Base-by-base conservation (phyloP, 2,113 vertebrate species). In the Genyomyrus donnyi region DNA sequence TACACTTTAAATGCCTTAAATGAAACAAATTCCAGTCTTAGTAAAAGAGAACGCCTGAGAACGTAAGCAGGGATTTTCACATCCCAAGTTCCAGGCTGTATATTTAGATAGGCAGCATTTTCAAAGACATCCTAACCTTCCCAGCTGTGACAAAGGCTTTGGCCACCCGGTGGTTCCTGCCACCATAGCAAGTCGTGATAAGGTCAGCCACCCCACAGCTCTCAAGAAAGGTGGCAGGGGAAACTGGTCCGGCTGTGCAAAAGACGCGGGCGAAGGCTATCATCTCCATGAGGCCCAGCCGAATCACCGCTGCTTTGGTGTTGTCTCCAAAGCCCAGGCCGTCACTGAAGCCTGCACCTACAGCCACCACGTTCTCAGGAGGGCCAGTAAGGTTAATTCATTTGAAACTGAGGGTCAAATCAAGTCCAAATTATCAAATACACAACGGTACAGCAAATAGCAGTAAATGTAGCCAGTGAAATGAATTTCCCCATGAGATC, bases 261-360 rank as follows among this genome's bases (percentile, higher is more conserved):
- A 99, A 98, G 84, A 99, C 92, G 70, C 97, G 97, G 90, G 98
- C 95, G 0, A 99, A 99, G 90, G 92, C 94, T 0, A 99, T 98
- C 98, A 99, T 99, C 95, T 99, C 98, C 98, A 98, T 97, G 92
- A 99, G 94, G 0, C 98, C 98, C 92, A 99, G 95, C n/a, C 98
- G 96, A 94, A 99, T 99, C 92, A 99, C 98, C 0, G 97, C 98
- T 0, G 98, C 98, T 92, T 99, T 99, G 0, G 98, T 99, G 94
- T 99, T 99, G 94, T 99, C 98, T 0, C 98, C 98, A 0, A 97
- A 99, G 84, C 97, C 97, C 13, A 99, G 95, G 0, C 98, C 98
- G 0, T 99, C 98, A 1, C 98, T 99, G 96, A 99, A 99, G 19
- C 98, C 98, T 0, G 98, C 98, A 0, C 97, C 98, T 0, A 99